phyloP scores from a whole-genome alignment of 2,797 vertebrate species.

The Phalloptychus januarius region DNA sequence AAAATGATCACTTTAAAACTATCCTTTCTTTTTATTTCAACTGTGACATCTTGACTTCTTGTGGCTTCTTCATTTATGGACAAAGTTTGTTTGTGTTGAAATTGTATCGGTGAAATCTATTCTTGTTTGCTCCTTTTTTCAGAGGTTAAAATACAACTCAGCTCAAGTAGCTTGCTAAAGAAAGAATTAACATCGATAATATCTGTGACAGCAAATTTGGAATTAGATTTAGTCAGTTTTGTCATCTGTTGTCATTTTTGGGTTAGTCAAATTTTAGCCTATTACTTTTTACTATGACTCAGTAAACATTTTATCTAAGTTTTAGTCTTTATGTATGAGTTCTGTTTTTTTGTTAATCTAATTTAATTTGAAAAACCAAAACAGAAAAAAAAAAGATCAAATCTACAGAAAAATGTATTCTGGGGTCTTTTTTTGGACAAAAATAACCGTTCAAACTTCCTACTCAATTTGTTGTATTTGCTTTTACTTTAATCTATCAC shows the following conservation, averaged over 20 bases:
- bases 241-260: background rate
- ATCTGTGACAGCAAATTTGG: background rate
- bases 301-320: background rate
- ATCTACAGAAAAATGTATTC: background rate
- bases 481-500: background rate
- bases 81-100: background rate
- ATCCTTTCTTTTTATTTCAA: background rate
- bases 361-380: too few relatives aligned
- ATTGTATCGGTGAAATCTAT: background rate
- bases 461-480: background rate
- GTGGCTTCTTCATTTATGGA: background rate
- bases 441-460: too few relatives aligned
- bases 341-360: background rate
- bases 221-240: background rate
- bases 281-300: background rate
- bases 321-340: background rate
- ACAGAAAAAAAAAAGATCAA: background rate
- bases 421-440: too few relatives aligned
- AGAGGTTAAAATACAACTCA: background rate
- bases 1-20: background rate
- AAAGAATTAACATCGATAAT: background rate
- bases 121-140: background rate
- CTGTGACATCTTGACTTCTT: background rate
- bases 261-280: background rate
- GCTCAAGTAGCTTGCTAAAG: background rate